phyloP scores from a whole-genome alignment of 2,888 invertebrate genomes.

The Pinctada fucata region DNA sequence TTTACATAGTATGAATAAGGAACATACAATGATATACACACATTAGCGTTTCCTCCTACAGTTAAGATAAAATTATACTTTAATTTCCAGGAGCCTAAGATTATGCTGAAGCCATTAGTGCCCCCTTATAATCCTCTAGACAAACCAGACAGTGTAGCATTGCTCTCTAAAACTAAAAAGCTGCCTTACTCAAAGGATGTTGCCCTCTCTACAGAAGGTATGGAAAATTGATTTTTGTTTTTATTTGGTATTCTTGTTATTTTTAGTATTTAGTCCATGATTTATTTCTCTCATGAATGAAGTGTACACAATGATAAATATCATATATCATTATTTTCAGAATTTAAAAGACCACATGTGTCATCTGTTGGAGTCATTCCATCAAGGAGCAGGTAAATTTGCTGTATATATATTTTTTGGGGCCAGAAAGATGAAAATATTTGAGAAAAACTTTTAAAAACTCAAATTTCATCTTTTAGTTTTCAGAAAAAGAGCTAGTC shows the following conservation, averaged over 20 bases:
- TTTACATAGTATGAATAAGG: too few relatives aligned
- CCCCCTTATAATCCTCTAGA: slow-evolving; percentile 69
- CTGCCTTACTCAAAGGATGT: slow-evolving; percentile 66
- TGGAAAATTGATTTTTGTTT: background rate
- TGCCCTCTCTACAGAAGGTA: slow-evolving; percentile 64
- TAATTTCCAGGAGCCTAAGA: slow-evolving; percentile 55
- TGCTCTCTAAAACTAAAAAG: slow-evolving; percentile 57
- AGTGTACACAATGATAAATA: too few relatives aligned
- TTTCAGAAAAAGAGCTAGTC: too few relatives aligned
- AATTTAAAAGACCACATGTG: slow-evolving; percentile 65
- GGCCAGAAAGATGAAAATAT: background rate
- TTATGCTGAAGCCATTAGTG: slow-evolving; percentile 55
- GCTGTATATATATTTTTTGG: background rate
- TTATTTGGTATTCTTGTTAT: background rate
- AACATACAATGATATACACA: too few relatives aligned
- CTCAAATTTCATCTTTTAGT: too few relatives aligned
- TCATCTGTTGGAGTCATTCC: slow-evolving; percentile 70
- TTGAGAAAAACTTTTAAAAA: background rate
- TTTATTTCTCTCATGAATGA: too few relatives aligned
- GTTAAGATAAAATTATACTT: background rate
- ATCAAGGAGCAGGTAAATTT: slow-evolving; percentile 61
- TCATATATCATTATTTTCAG: slow-evolving; percentile 49
- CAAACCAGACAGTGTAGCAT: slow-evolving; percentile 47
- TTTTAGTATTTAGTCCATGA: too few relatives aligned
- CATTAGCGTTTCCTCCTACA: too few relatives aligned